Base-by-base conservation (phyloP, 2,888 invertebrate genomes). In the Tricholauxania praeusta region DNA sequence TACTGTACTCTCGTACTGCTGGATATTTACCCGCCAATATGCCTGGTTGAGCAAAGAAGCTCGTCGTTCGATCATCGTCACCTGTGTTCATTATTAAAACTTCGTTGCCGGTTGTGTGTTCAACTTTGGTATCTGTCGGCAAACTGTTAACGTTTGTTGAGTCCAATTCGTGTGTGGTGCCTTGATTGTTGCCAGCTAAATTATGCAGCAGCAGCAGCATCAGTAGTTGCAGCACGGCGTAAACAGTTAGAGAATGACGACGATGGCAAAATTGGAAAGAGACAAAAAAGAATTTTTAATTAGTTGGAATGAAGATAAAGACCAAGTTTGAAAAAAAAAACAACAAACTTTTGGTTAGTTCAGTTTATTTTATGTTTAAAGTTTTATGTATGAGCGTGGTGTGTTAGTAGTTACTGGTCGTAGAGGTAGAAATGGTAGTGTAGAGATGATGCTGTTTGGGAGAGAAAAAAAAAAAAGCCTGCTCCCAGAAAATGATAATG, bases 1-100 rank as follows among this genome's bases (percentile, higher is more conserved):
- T 39, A 39, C 39, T 39, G 10, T 39, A 39, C 39, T 7, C 10
- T 39, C 39, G 39, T 39, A 39, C 39, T 39, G 10, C 39, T 39
- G 51, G 49, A 47, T 72, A 83, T 87, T 85, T 85, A 96, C 96
- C 96, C 88, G 96, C 96, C 83, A 96, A 90, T 79, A 96, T 96
- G 88, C 96, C 96, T 55, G 96, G 96, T 89, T 96, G 96, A 81
- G 96, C 95, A 88, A 97, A 96, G 92, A 97, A 96, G 85, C 96
- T 95, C 87, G 95, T 93, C 84, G 94, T 92, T 83, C 94, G 91
- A 86, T 96, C 95, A 83, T 94, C 94, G 78, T 92, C 90, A 88
- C 94, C 93, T 77, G 92, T 91, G 89, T 94, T 93, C 94, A 95
- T 95, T 88, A 93, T 93, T 89, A 91, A 90, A 74, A 92, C 93